A percentile compares a stretch with the other conserved stretches of the same genome.
phyloP scores from a whole-genome alignment of 2,113 vertebrate genomes.

The Gadus macrocephalus region DNA sequence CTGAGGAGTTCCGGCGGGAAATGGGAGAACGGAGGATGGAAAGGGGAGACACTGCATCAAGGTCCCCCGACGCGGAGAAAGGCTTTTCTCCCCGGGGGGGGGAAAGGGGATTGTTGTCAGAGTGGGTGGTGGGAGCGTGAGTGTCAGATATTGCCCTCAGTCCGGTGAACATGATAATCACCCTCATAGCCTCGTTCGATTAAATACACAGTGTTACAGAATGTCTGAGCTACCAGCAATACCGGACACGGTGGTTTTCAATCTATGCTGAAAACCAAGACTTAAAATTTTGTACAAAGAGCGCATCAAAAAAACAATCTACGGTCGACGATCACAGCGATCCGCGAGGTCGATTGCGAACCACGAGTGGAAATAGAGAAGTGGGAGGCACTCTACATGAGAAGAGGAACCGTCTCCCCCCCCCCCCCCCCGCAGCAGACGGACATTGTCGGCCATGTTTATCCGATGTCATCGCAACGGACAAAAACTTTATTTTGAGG shows the following conservation, averaged over 20 bases:
- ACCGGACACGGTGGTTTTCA: too few relatives aligned
- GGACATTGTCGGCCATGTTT: constrained; percentile 79
- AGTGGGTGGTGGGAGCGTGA: background rate
- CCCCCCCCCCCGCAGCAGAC: constrained; percentile 75
- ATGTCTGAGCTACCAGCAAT: too few relatives aligned
- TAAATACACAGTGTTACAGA: too few relatives aligned
- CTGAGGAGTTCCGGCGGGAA: constrained; percentile 18
- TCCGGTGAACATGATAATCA: background rate
- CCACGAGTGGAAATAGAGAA: constrained; percentile 5
- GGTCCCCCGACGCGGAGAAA: constrained; percentile 12
- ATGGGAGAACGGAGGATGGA: constrained; percentile 14
- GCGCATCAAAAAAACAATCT: too few relatives aligned
- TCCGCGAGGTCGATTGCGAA: background rate
- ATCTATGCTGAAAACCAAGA: too few relatives aligned
- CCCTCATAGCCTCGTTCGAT: too few relatives aligned
- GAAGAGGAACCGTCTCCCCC: constrained; percentile 40
- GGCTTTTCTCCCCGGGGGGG: constrained; percentile 1
- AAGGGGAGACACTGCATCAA: constrained; percentile 21
- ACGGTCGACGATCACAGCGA: background rate
- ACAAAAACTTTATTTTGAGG: constrained; percentile 58
- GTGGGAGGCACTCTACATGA: constrained; percentile 25
- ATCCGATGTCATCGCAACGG: constrained; percentile 50
- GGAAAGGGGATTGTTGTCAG: constrained; percentile 18
- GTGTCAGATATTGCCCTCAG: background rate
- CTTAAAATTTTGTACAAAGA: too few relatives aligned